phyloP scores from a whole-genome alignment of 1,140 invertebrate genomes.

The Oncopeltus fasciatus region DNA sequence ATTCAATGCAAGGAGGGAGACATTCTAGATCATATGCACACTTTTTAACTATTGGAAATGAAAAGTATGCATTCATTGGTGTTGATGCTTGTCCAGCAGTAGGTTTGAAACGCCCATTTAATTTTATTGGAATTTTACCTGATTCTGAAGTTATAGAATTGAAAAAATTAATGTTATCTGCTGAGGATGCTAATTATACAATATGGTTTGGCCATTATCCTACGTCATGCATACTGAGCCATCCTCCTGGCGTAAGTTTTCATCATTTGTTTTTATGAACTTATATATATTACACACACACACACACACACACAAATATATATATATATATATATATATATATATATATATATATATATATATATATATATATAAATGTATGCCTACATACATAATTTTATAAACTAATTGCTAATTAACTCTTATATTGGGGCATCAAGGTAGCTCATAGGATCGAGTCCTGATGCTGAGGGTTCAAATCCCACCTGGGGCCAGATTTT shows the following conservation, averaged over 20 bases:
- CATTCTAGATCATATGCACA: constrained; percentile 64
- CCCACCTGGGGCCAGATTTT: too few relatives aligned
- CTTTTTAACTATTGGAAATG: constrained; percentile 26
- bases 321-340: neutral
- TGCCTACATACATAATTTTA: too few relatives aligned
- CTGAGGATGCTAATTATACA: constrained; percentile 33
- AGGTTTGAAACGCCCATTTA: constrained; percentile 74
- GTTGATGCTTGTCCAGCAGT: constrained; percentile 79
- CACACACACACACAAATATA: too few relatives aligned
- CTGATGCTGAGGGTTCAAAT: too few relatives aligned
- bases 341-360: neutral
- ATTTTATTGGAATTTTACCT: constrained; percentile 71
- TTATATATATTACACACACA: too few relatives aligned
- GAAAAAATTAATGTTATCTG: constrained; percentile 34
- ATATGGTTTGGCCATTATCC: constrained; percentile 90
- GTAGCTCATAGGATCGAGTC: too few relatives aligned
- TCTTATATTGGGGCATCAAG: too few relatives aligned
- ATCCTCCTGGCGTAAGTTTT: constrained; percentile 28
- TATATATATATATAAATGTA: neutral
- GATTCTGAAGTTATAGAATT: constrained; percentile 42
- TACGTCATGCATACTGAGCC: constrained; percentile 66
- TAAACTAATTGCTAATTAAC: too few relatives aligned
- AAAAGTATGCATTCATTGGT: constrained; percentile 64
- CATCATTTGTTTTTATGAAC: neutral
- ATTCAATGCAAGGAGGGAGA: constrained; percentile 59